Evolutionary conservation across 2,113 vertebrate species (phyloP).

Genomic region (Sterna hirundo): DNA sequence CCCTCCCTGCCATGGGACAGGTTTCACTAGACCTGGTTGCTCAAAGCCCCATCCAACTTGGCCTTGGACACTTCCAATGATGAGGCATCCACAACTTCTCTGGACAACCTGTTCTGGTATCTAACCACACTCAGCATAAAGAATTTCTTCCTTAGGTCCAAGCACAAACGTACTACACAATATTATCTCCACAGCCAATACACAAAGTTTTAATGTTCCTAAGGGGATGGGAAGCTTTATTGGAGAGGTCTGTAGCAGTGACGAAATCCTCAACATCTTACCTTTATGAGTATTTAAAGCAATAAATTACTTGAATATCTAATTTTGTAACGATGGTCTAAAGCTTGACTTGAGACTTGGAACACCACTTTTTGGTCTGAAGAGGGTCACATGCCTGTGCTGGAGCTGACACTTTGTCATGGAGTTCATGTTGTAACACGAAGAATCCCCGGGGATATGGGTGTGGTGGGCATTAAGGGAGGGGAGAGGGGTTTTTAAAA

Average conservation of each 20-base stretch:
- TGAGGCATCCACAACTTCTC: background rate
- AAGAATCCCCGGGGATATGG: background rate
- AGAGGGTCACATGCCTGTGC: background rate
- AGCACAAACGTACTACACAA: background rate
- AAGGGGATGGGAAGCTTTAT: background rate
- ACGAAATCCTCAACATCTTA: background rate
- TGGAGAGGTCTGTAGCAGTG: background rate
- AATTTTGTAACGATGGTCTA: background rate
- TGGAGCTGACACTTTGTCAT: background rate
- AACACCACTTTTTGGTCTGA: background rate
- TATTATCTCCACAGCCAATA: background rate
- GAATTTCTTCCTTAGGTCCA: background rate
- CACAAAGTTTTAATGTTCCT: background rate
- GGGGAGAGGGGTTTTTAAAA: background rate
- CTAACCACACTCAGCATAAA: background rate
- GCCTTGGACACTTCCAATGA: background rate
- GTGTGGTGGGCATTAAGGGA: background rate
- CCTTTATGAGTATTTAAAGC: background rate
- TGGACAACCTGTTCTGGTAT: background rate
- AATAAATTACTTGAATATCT: background rate
- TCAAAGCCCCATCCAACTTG: background rate
- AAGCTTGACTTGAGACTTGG: background rate
- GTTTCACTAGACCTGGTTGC: background rate
- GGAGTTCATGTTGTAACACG: background rate
- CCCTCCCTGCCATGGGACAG: background rate